Evolutionary conservation across 2,797 vertebrate genomes (phyloP).

Genomic region (Mormyrops boulengeri): DNA sequence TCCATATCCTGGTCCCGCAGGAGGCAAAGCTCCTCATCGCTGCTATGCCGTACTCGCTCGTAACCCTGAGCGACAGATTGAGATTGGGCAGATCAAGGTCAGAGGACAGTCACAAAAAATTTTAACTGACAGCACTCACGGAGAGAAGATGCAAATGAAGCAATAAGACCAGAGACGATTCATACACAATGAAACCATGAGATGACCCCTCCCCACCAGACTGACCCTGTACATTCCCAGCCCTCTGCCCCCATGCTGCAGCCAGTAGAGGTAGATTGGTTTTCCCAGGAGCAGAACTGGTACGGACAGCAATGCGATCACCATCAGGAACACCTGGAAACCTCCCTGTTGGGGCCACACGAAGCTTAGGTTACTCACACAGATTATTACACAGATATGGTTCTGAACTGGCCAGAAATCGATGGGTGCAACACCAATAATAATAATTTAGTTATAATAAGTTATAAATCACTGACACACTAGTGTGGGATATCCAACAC

Average conservation of each 20-base stretch:
- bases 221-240: constrained; percentile 78
- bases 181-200: neutral
- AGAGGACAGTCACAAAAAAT: neutral
- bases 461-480: neutral
- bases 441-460: neutral
- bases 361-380: neutral
- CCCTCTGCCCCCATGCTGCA: constrained; percentile 68
- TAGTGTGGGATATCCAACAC: neutral
- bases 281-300: constrained; percentile 88
- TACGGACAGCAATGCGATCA: constrained; percentile 73
- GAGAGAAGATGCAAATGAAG: neutral
- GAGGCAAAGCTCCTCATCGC: constrained; percentile 84
- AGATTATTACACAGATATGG: neutral
- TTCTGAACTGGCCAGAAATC: neutral
- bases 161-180: neutral
- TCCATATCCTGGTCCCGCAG: constrained; percentile 77
- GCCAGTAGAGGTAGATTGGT: constrained; percentile 86
- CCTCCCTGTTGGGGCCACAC: constrained; percentile 54
- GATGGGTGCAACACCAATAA: neutral
- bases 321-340: constrained; percentile 75
- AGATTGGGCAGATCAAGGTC: neutral
- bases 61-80: constrained; percentile 64
- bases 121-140: neutral
- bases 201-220: neutral
- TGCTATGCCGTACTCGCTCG: constrained; percentile 77